Percentiles rank a stretch among this genome's conserved stretches.
phyloP scores from a whole-genome alignment of 2,113 vertebrate species.

The Himantopus leucocephalus region DNA sequence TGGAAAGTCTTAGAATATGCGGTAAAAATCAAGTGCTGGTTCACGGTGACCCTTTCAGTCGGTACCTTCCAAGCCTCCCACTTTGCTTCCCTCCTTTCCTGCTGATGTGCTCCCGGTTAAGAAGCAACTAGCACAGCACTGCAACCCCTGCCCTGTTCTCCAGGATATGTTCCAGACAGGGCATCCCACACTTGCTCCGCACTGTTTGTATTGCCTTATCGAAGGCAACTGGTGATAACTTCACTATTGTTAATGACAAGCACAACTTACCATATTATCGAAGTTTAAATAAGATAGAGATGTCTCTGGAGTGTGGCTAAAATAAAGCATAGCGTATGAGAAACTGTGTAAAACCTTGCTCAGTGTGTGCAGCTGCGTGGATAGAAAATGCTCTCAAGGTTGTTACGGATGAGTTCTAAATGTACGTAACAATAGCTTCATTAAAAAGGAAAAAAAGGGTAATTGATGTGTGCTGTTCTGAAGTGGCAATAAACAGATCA shows the following conservation, averaged over 20 bases:
- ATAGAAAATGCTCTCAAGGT: not conserved
- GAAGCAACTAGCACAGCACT: not conserved
- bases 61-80: not conserved
- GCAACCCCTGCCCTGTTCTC: not conserved
- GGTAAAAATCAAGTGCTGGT: not conserved
- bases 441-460: not conserved
- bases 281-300: constrained; percentile 62
- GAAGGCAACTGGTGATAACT: constrained; percentile 38
- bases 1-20: not conserved
- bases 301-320: not conserved
- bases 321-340: not conserved
- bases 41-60: not conserved
- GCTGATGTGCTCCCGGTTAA: not conserved
- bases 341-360: not conserved
- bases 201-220: constrained; percentile 64
- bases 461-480: not conserved
- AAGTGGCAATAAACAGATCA: not conserved
- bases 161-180: not conserved
- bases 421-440: not conserved
- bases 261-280: constrained; percentile 34
- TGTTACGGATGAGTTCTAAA: not conserved
- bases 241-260: constrained; percentile 5
- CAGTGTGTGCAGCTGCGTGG: not conserved
- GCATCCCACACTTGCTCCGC: not conserved
- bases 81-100: not conserved